Percentiles rank a stretch among this genome's conserved stretches.
phyloP scores from a whole-genome alignment of 2,888 invertebrate genomes.

The Sminthurinus aureus region DNA sequence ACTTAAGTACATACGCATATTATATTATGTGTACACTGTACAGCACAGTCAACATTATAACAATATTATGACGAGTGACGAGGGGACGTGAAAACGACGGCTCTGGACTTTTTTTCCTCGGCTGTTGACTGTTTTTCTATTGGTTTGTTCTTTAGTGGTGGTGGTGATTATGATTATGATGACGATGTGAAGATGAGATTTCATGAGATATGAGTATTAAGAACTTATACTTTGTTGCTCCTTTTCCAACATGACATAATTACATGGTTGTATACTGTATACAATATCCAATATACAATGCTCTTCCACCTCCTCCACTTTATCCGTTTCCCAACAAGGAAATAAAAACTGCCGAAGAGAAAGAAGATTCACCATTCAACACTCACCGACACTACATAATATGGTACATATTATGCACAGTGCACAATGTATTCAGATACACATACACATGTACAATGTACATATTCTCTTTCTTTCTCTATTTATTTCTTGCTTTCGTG shows the following conservation, averaged over 20 bases:
- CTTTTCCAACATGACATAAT: constrained; percentile 28
- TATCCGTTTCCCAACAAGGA: background rate
- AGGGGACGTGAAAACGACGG: background rate
- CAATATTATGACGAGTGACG: background rate
- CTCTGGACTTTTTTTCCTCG: background rate
- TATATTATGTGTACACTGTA: too few species aligned
- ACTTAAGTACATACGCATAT: too few species aligned
- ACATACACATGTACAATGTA: too few species aligned
- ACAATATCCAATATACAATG: background rate
- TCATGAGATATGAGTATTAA: background rate
- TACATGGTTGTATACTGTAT: constrained; percentile 1
- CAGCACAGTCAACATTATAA: too few species aligned
- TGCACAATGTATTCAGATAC: too few species aligned
- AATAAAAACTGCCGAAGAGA: constrained; percentile 6
- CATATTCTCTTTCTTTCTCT: too few species aligned
- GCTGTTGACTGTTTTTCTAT: too few species aligned
- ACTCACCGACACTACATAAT: background rate
- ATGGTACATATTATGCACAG: background rate
- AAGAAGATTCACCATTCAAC: too few species aligned
- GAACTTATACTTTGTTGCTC: background rate
- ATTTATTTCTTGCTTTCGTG: background rate
- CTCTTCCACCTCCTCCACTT: constrained; percentile 14
- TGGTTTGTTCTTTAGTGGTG: too few species aligned
- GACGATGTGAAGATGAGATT: background rate
- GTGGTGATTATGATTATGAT: background rate